A percentile compares a stretch with the other conserved stretches of the same genome.
phyloP scores from a whole-genome alignment of 2,113 vertebrate genomes.

The Reinhardtius hippoglossoides region DNA sequence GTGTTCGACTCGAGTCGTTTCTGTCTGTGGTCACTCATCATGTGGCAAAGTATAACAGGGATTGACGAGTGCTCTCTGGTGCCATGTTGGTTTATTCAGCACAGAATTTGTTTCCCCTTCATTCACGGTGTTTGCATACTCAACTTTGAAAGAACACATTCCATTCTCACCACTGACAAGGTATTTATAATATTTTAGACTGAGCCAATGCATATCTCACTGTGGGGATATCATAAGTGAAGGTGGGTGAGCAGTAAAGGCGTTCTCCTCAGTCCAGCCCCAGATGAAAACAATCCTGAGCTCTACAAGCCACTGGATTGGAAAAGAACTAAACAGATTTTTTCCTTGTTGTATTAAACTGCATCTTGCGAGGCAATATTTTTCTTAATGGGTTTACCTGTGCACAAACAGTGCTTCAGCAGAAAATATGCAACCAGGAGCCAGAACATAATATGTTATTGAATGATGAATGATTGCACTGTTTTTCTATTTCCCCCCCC shows the following conservation, averaged over 20 bases:
- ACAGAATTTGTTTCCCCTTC: slow-evolving; percentile 8
- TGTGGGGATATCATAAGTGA: slow-evolving; percentile 60
- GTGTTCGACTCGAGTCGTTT: slow-evolving; percentile 63
- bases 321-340: slow-evolving; percentile 77
- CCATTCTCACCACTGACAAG: too few relatives aligned
- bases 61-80: slow-evolving; percentile 70
- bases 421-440: slow-evolving; percentile 69
- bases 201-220: slow-evolving; percentile 63
- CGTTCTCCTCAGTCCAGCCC: slow-evolving; percentile 57
- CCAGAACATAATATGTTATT: slow-evolving; percentile 67
- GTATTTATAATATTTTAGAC: slow-evolving; percentile 32
- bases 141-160: slow-evolving; percentile 36
- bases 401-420: slow-evolving; percentile 68
- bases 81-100: slow-evolving; percentile 66
- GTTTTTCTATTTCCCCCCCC: slow-evolving; percentile 28
- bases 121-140: background rate
- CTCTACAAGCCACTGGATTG: slow-evolving; percentile 74
- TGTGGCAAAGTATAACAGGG: slow-evolving; percentile 50
- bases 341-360: slow-evolving; percentile 62
- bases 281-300: slow-evolving; percentile 57
- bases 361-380: slow-evolving; percentile 67
- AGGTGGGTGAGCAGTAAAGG: slow-evolving; percentile 61
- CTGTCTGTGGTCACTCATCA: slow-evolving; percentile 51
- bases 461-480: slow-evolving; percentile 67
- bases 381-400: slow-evolving; percentile 73